These are phyloP conservation scores for Suillia variegata DNA, from an alignment of 2,888 invertebrate species.

Conservation along the genomic window DNA sequence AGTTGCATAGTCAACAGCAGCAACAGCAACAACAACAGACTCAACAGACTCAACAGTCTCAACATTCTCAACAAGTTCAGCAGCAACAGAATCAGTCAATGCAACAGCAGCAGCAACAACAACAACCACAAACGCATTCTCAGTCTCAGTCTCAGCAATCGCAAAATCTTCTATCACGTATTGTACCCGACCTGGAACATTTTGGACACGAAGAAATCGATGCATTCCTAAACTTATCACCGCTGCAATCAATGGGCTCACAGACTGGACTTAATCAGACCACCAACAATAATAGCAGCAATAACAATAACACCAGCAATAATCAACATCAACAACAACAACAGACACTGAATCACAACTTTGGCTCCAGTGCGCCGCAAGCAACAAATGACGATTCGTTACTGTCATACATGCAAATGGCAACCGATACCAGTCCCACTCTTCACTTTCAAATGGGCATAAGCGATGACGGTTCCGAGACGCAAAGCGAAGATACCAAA, in stretches of 20 bases:
- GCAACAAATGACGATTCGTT: conserved; percentile 53
- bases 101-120: conserved; percentile 37
- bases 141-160: conserved; percentile 15
- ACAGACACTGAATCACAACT: conserved; percentile 18
- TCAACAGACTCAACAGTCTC: conserved; percentile 22
- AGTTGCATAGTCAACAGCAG: conserved; percentile 30
- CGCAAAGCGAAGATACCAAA: conserved; percentile 48
- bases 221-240: conserved; percentile 54
- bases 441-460: conserved; percentile 57
- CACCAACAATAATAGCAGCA: conserved; percentile 22
- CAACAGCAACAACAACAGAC: conserved; percentile 30
- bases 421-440: conserved; percentile 48
- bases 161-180: conserved; percentile 41
- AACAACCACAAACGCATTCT: conserved; percentile 30
- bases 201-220: conserved; percentile 55
- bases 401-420: conserved; percentile 58
- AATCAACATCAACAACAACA: conserved; percentile 20
- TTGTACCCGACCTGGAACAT: conserved; percentile 42
- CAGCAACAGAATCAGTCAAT: conserved; percentile 34
- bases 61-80: conserved; percentile 33
- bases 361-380: conserved; percentile 34
- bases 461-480: conserved; percentile 48
- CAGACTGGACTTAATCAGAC: conserved; percentile 30
- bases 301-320: conserved; percentile 27
- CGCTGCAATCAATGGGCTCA: conserved; percentile 41